Evolutionary conservation across 2,113 vertebrate species (phyloP).

Genomic region (Ceratotherium simum): DNA sequence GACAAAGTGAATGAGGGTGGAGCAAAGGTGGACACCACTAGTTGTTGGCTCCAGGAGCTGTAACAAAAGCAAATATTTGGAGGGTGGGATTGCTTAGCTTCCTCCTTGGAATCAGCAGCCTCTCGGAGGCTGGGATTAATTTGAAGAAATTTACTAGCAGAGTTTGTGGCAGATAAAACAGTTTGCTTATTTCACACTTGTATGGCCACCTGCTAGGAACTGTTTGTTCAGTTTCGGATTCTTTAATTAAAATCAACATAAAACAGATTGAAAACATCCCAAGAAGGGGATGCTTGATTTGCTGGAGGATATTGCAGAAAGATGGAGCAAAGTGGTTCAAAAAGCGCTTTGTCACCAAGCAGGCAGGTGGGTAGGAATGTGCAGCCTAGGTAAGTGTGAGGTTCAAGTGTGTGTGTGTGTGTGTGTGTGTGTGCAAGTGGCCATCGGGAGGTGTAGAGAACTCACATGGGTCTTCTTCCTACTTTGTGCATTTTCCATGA

Average conservation of each 20-base stretch:
- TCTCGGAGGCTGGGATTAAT: slow-evolving; percentile 87
- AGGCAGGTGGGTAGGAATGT: not conserved
- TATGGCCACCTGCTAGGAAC: slow-evolving; percentile 90
- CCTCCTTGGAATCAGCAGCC: slow-evolving; percentile 77
- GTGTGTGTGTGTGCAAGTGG: fast-evolving
- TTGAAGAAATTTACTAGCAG: slow-evolving; percentile 88
- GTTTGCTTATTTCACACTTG: slow-evolving; percentile 93
- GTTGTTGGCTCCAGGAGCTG: not conserved
- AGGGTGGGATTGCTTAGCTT: slow-evolving; percentile 51
- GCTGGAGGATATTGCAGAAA: slow-evolving; percentile 88
- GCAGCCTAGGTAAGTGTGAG: fast-evolving
- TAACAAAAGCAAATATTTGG: slow-evolving; percentile 84
- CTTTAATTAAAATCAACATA: slow-evolving; percentile 93
- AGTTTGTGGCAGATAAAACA: slow-evolving; percentile 89
- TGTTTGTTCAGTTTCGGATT: slow-evolving; percentile 91
- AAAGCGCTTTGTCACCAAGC: not conserved
- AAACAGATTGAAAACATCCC: slow-evolving; percentile 92
- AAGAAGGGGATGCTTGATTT: slow-evolving; percentile 89
- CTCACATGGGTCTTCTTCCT: not conserved
- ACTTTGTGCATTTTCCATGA: not conserved
- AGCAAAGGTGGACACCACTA: not conserved
- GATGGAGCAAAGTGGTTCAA: slow-evolving; percentile 81
- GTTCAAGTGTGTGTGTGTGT: fast-evolving
- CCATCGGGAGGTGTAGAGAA: fast-evolving
- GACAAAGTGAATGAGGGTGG: not conserved